Base-by-base conservation (phyloP, 2,888 invertebrate species). In the Aricia artaxerxes region DNA sequence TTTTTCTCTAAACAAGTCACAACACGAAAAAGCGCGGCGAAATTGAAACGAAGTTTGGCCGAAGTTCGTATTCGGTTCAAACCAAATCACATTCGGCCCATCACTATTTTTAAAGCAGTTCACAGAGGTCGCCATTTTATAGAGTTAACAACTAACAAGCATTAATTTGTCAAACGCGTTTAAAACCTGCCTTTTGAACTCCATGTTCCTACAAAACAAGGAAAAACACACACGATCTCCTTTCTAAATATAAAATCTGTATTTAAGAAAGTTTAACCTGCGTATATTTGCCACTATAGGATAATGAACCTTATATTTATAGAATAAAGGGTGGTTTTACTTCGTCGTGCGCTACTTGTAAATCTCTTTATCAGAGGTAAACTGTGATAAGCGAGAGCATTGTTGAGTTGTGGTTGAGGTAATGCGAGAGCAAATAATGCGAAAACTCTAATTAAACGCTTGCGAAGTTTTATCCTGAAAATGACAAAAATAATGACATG, bases 281-380 rank as follows among this genome's bases (percentile, higher is more conserved):
- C 53, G 73, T 11, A 11, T 35, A 35, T 76, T 76, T 76, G 49
- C 53, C 1, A 38, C 13, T 16, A 16, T 9, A 11, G 35, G 35
- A 16, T 13, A 38, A 69, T 69, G 35, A 69, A 35, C 69, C 69
- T 4, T 38, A 38, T 38, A 13, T 35, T 31, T 35, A 38, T 38
- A 1, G 16, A 1, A 13, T 16, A 13, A 69, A 24, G 35, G 35
- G 24, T 38, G 73, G 9, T 73, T 44, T 44, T 73, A 44, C 9
- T 40, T 40, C 16, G 53, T 31, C 35, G 76, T 53, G 76, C 57
- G 76, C 76, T 76, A 76, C 57, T 76, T 57, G 53, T 35, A 76
- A 76, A 76, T 76, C 53, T 76, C 76, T 75, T 75, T 76, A 76
- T 76, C 76, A 76, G 49, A 24, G 31, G 73, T 16, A 38, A 73